Base-by-base conservation (phyloP, 2,888 invertebrate species). In the Heliconius sara region DNA sequence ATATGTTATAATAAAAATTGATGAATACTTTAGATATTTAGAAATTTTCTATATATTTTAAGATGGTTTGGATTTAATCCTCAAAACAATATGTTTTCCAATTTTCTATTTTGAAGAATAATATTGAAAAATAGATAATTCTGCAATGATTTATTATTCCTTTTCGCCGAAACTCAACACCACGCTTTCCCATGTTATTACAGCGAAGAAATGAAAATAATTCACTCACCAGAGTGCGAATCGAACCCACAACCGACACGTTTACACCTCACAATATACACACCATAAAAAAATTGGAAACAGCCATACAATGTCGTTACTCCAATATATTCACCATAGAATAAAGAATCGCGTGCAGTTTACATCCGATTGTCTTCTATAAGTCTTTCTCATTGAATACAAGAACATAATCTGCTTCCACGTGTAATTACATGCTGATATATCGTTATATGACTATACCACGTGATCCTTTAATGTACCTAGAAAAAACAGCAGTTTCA, bases 361-460 rank as follows among this genome's bases (percentile, higher is more conserved):
- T 73, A 25, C n/a, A 60, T 60, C 73, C 73, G 60, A 73, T 73
- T 73, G 57, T 6, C 57, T 3, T n/a, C 22, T 16, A 73, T 73
- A 60, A 73, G 34, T 22, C 27, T 60, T 13, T 34, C 30, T n/a
- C 19, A 73, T 0, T 34, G 60, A 39, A 25, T 57, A 73, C 39
- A 57, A 73, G 60, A 2, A 22, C 34, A n/a, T 73, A 73, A 73
- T 34, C n/a, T 34, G 73, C 73, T 73, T 27, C 57, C 73, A 73
- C 73, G 73, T 73, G 57, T 34, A 39, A n/a, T 22, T 34, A 27
- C 72, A 73, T 13, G 57, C 57, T 57, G 22, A 60, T 68, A 34
- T 73, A 34, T n/a, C 12, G 30, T 73, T 73, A 73, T n/a, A 73
- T 34, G 60, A 25, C 70, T 52, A 52, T 52, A 52, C 52, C 52